A percentile compares a stretch with the other conserved stretches of the same genome.
phyloP scores from a whole-genome alignment of 2,888 invertebrate genomes.

The Entomobrya proxima region DNA sequence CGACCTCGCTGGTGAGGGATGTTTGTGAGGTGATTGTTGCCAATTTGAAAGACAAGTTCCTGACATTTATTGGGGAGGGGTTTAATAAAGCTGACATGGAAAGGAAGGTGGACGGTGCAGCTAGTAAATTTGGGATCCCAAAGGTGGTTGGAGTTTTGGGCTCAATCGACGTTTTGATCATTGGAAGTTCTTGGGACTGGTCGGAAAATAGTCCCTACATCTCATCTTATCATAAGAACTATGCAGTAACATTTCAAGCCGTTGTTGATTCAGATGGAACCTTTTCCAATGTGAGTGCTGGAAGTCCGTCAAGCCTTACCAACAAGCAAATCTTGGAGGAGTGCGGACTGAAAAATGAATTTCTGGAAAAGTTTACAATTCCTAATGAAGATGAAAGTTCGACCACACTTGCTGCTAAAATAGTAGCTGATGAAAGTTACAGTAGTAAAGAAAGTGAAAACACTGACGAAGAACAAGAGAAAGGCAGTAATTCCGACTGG shows the following conservation, averaged over 20 bases:
- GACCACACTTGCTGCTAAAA: background rate
- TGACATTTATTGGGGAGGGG: slow-evolving; percentile 54
- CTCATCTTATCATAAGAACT: slow-evolving; percentile 67
- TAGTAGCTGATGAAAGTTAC: slow-evolving; percentile 63
- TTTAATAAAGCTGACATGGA: background rate
- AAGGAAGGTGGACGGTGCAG: slow-evolving; percentile 44
- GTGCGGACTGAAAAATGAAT: slow-evolving; percentile 51
- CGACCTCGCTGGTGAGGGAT: slow-evolving; percentile 68
- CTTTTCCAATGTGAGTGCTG: slow-evolving; percentile 65
- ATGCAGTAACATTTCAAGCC: slow-evolving; percentile 70
- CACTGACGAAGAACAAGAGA: background rate
- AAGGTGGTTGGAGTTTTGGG: slow-evolving; percentile 69
- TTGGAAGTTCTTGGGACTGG: slow-evolving; percentile 65
- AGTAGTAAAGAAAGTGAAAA: background rate
- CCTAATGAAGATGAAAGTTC: slow-evolving; percentile 7
- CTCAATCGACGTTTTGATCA: slow-evolving; percentile 66
- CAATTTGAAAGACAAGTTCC: slow-evolving; percentile 67
- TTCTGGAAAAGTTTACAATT: slow-evolving; percentile 38
- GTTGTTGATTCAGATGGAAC: slow-evolving; percentile 68
- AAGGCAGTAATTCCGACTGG: slow-evolving; percentile 15
- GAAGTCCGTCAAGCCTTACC: slow-evolving; percentile 61
- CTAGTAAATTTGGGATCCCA: slow-evolving; percentile 63
- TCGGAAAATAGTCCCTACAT: slow-evolving; percentile 65
- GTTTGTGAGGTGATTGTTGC: slow-evolving; percentile 71
- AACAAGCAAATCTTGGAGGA: slow-evolving; percentile 57